These are phyloP conservation scores for Peromyscus aztecus DNA, from an alignment of 2,797 vertebrate genomes.

Conservation along the genomic window DNA sequence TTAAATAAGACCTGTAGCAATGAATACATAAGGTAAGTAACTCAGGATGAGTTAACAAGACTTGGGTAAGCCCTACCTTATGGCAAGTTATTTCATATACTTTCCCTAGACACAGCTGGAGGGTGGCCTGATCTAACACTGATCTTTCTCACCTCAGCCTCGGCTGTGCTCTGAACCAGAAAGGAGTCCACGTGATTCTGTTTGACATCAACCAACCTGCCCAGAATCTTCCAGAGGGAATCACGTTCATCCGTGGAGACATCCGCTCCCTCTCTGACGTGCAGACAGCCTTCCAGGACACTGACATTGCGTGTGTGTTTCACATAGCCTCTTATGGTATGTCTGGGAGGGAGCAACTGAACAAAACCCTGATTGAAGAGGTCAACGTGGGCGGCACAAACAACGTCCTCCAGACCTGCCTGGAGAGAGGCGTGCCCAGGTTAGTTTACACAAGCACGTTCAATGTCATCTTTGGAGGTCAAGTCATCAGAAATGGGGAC, in stretches of 20 bases:
- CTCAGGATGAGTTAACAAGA: background rate
- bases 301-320: conserved; percentile 92
- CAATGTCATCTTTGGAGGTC: conserved; percentile 97
- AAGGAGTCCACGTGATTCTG: conserved; percentile 91
- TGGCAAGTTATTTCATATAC: background rate
- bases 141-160: conserved; percentile 88
- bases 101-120: background rate
- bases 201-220: conserved; percentile 91
- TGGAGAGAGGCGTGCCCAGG: conserved; percentile 87
- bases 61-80: background rate
- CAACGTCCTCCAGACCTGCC: conserved; percentile 92
- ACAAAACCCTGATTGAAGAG: conserved; percentile 91
- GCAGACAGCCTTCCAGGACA: conserved; percentile 88
- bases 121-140: background rate
- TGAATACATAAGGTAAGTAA: background rate
- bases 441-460: conserved; percentile 97
- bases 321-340: conserved; percentile 97
- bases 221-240: conserved; percentile 88
- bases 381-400: conserved; percentile 94
- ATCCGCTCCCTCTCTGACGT: conserved; percentile 90
- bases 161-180: conserved; percentile 90
- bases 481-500: conserved; percentile 94
- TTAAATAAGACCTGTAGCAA: background rate
- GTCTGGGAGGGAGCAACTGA: conserved; percentile 97
- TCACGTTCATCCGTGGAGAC: conserved; percentile 92